Evolutionary conservation across 1,140 invertebrate genomes (phyloP).

Genomic region (Mamestra configurata): DNA sequence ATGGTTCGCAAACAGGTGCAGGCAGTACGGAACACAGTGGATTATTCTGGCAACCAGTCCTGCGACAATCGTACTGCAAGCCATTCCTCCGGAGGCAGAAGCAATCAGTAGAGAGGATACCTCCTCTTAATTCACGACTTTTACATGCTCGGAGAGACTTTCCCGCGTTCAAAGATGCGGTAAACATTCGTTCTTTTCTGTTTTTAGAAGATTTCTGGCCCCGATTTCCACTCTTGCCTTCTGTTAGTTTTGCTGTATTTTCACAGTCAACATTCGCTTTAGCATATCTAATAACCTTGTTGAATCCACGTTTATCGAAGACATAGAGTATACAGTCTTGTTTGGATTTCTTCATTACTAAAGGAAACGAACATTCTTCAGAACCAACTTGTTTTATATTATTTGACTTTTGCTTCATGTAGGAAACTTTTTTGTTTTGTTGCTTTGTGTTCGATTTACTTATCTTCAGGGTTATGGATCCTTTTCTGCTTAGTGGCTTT

Average conservation of each 20-base stretch:
- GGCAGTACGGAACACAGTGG: conserved; percentile 90
- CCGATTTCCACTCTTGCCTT: background rate
- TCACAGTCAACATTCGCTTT: background rate
- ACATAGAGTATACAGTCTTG: background rate
- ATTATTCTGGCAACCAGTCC: conserved; percentile 90
- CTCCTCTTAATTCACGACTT: conserved; percentile 90
- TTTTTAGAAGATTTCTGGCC: background rate
- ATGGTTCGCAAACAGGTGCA: conserved; percentile 90
- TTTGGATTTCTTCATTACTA: background rate
- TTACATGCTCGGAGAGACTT: conserved; percentile 73
- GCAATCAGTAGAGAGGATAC: conserved; percentile 90
- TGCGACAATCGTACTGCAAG: conserved; percentile 91
- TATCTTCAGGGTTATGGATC: background rate
- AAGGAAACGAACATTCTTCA: background rate
- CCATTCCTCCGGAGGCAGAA: conserved; percentile 92
- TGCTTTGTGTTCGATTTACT: background rate
- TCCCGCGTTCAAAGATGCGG: conserved; percentile 12
- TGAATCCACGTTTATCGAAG: background rate
- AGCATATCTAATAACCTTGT: background rate
- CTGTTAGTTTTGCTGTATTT: background rate
- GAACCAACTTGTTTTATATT: background rate
- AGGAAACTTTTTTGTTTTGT: background rate
- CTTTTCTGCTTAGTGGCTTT: background rate
- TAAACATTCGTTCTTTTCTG: background rate
- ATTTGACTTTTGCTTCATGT: background rate